Percentiles rank a stretch among this genome's conserved stretches.
These are phyloP conservation scores for Polydrusus pterygomalis DNA, from an alignment of 2,888 invertebrate genomes.

Conservation along the genomic window DNA sequence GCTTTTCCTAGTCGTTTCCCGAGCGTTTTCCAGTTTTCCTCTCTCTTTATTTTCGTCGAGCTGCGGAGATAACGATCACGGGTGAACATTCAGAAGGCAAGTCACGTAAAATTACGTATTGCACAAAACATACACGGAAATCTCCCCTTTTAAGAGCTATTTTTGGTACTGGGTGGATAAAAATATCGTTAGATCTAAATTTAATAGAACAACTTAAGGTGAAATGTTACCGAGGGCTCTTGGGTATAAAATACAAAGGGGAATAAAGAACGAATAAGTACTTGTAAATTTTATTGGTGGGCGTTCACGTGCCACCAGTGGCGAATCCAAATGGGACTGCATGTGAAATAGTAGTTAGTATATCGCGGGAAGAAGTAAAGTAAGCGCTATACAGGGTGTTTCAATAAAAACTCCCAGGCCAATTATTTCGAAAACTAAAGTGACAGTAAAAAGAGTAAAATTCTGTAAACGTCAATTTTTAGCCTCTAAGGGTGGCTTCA, in stretches of 20 bases:
- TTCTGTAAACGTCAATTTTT: too few relatives aligned
- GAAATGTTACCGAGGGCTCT: constrained; percentile 2
- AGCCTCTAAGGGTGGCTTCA: too few relatives aligned
- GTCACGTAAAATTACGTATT: constrained; percentile 44
- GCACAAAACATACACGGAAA: constrained; percentile 36
- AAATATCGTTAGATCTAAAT: constrained; percentile 27
- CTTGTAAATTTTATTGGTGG: background rate
- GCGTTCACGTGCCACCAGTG: too few relatives aligned
- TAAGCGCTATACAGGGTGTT: too few relatives aligned
- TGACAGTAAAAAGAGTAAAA: too few relatives aligned
- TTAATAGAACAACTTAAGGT: constrained; percentile 21
- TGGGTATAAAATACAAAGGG: background rate
- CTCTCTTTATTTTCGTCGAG: constrained; percentile 23
- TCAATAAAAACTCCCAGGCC: too few relatives aligned
- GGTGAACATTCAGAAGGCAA: constrained; percentile 36
- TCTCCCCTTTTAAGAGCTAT: constrained; percentile 28
- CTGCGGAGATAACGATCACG: constrained; percentile 27
- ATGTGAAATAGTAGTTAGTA: too few relatives aligned
- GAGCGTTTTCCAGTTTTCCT: background rate
- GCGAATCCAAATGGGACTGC: too few relatives aligned
- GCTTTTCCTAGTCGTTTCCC: constrained; percentile 19
- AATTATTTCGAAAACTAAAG: too few relatives aligned
- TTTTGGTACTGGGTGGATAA: constrained; percentile 29
- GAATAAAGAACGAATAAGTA: background rate
- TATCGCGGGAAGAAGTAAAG: too few relatives aligned